A percentile compares a stretch with the other conserved stretches of the same genome.
phyloP scores from a whole-genome alignment of 2,113 vertebrate genomes.

The Daubentonia madagascariensis region DNA sequence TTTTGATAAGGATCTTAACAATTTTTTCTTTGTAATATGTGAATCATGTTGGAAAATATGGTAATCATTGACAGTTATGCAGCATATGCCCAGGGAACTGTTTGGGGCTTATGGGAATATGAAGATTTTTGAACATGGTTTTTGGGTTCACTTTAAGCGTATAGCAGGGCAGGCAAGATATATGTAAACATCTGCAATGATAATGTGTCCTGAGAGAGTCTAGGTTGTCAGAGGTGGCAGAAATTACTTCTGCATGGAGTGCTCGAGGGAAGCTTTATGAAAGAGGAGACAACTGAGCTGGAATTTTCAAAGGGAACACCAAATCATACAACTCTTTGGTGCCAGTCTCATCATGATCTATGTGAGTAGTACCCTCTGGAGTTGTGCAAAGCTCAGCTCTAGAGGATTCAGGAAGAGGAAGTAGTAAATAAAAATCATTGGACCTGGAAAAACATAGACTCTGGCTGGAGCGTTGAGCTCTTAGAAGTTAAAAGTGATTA shows the following conservation, averaged over 20 bases:
- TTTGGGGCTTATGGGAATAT: neutral
- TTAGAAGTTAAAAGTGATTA: neutral
- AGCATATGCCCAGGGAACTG: neutral
- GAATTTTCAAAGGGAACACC: neutral
- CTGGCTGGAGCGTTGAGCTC: neutral
- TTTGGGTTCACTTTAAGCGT: neutral
- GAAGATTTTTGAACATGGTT: neutral
- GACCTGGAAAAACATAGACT: neutral
- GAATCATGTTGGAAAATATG: slow-evolving; percentile 6
- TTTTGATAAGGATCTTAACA: neutral
- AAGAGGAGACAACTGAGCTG: neutral
- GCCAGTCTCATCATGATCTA: neutral
- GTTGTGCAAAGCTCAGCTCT: neutral
- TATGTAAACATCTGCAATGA: neutral
- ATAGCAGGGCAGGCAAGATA: neutral
- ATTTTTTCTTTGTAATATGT: neutral
- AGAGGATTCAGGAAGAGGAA: neutral
- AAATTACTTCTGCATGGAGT: neutral
- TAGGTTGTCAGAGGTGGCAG: neutral
- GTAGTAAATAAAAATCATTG: neutral
- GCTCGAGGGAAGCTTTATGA: neutral
- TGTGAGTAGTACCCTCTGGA: neutral
- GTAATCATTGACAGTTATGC: neutral
- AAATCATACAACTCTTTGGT: neutral
- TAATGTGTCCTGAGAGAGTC: neutral